Base-by-base conservation (phyloP, 2,113 vertebrate genomes). In the Eidolon helvum region DNA sequence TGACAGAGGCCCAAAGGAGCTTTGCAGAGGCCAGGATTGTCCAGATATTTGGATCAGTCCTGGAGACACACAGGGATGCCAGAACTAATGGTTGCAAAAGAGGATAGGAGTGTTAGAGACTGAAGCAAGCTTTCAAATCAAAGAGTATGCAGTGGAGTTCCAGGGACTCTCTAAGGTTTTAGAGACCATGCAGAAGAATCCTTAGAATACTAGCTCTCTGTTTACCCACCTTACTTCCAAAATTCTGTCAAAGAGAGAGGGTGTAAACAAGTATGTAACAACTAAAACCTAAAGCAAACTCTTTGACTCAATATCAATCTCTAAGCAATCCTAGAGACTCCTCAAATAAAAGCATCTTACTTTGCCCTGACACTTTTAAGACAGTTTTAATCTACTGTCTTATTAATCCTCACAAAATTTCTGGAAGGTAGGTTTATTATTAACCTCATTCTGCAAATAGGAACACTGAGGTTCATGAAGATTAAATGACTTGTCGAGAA, bases 51-150 rank as follows among this genome's bases (percentile, higher is more conserved):
- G 28, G 11, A 35, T 95, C 55, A 72, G 43, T 91, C 72, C 50
- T 74, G 4, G 63, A 57, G 95, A 91, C 55, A 94, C 5, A 71
- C 38, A 40, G 10, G 33, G 38, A 90, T 91, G 72, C 35, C 89
- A 88, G 95, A 96, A 94, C 21, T 77, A 77, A 80, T 94, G 71
- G 48, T 90, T 97, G 10, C 38, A 93, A 96, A 96, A 95, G 63
- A 90, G 7, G 19, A 93, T 83, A 21, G 59, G 22, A 91, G 19
- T 78, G 30, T 91, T 78, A 83, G 7, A 72, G 77, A 26, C 66
- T 89, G 26, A 65, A 66, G 68, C 71, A 93, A 89, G 48, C 14
- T 91, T 94, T 78, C 87, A 96, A 96, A 78, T 94, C 61, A 94
- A 94, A 94, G 85, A 75, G 30, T 68, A 89, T 91, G 30, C 43